Evolutionary conservation across 2,888 invertebrate species (phyloP), one percentile per base, ranked within the genome.

Genomic region (Alviniconcha strummeri): DNA sequence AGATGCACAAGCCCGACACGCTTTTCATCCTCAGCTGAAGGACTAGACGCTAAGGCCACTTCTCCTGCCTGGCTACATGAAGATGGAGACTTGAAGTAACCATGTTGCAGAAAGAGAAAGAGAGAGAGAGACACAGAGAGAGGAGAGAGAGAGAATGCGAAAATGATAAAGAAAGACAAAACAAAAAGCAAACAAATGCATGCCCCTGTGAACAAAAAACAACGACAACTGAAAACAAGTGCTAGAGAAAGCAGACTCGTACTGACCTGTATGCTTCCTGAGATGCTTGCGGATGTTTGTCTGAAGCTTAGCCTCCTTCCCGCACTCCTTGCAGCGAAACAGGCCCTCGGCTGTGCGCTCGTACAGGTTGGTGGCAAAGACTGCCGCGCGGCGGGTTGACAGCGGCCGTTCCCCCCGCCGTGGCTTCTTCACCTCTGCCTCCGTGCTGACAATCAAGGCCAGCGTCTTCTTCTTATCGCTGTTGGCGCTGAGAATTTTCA

Each of bases 201-300:
- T 9, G 64, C 1, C 1, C 64, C 64, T 64, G 64, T 64, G 15
- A 64, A 64, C 17, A 17, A 69, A 17, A 69, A 0, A 69, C 17
- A 69, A 5, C 5, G 3, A 17, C 69, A 17, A 13, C 7, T 19
- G 17, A 8, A 36, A 36, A 36, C 36, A 36, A 36, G 36, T 36
- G 36, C 36, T 36, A 36, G 36, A 36, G 36, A 36, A 36, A 36
- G 36, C 36, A 36, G 36, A 0, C 36, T 36, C 36, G 36, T 36
- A 60, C 78, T 15, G 0, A 78, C 78, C 78, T 64, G 78, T 78
- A n/a, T 78, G 78, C 57, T 78, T 78, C 5, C 78, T 57, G 57
- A 78, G 78, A 64, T 78, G 78, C 52, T 78, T 78, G n/a, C 78
- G 78, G 64, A 78, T 78, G 78, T 78, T 78, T 52, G 78, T 78